Base-by-base conservation (phyloP, 2,888 invertebrate species). In the Iphiclides podalirius region DNA sequence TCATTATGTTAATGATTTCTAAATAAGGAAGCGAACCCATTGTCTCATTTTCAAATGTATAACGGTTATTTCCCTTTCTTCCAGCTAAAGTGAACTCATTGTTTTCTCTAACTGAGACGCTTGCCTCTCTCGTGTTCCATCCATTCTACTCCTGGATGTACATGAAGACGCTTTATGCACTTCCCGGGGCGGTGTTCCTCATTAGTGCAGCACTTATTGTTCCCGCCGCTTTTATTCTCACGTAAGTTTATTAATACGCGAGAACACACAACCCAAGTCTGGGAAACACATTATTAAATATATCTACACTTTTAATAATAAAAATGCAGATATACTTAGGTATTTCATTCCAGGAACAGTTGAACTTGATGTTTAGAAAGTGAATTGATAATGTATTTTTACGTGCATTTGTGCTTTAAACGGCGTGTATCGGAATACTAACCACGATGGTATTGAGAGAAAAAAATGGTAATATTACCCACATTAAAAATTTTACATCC, bases 61-160 rank as follows among this genome's bases (percentile, higher is more conserved):
- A 37, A 43, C 8, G 28, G 16, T 16, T 12, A 33, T 44, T 13
- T 14, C 45, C 14, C 37, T 47, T 52, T 46, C 33, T 73, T 72
- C 0, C 75, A 88, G 88, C 87, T 0, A 86, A 86, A 67, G 74
- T 85, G 41, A 87, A 88, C 61, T 87, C 87, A 0, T 56, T 88
- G 44, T 87, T 88, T 59, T 86, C 87, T 0, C 59, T 88, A 33
- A 83, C 83, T 55, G 88, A 87, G 58, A 88, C 87, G 0, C 11
- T 87, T 38, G 86, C 86, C 0, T 68, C 85, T 0, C 68, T 87
- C 56, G 47, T 83, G 33, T 88, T 87, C 73, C 74, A 80, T 8
- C 88, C 88, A 0, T 66, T 86, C 54, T 87, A 87, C 69, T 77
- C 86, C 1, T 87, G 84, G 85, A 48, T 84, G 51, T 88, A 88